Evolutionary conservation across 35 echinoderm and acorn worm genomes (phyloP).

Genomic region (Lytechinus pictus): DNA sequence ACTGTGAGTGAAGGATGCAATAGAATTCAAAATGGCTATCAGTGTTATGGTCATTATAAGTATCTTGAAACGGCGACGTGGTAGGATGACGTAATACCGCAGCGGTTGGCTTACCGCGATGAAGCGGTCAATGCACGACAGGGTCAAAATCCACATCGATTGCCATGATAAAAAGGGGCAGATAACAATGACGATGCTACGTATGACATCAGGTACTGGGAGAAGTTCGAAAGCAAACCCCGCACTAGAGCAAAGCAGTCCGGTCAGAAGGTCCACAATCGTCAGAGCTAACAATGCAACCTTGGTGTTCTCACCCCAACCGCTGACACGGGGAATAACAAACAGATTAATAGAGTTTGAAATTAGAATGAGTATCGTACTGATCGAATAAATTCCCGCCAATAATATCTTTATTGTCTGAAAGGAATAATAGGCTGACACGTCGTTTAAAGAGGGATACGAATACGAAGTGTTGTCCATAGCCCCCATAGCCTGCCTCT

Average conservation of each 20-base stretch:
- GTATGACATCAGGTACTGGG: background rate
- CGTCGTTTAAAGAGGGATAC: background rate
- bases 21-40: background rate
- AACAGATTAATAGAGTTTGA: background rate
- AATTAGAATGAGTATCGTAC: background rate
- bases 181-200: background rate
- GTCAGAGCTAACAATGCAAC: background rate
- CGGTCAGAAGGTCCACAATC: background rate
- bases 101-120: slow-evolving; percentile 62
- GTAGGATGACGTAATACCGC: slow-evolving; percentile 55
- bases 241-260: background rate
- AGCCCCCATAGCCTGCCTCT: too few relatives aligned
- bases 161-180: background rate
- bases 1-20: background rate
- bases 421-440: background rate
- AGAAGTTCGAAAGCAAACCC: background rate
- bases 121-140: slow-evolving; percentile 55
- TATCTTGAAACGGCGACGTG: slow-evolving; percentile 31
- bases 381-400: background rate
- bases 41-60: background rate
- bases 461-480: background rate
- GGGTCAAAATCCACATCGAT: slow-evolving; percentile 32
- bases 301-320: slow-evolving; percentile 32
- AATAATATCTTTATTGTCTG: background rate
- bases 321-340: background rate